These are phyloP conservation scores for Thinocorus orbignyianus DNA, from an alignment of 2,113 vertebrate species.

Conservation along the genomic window DNA sequence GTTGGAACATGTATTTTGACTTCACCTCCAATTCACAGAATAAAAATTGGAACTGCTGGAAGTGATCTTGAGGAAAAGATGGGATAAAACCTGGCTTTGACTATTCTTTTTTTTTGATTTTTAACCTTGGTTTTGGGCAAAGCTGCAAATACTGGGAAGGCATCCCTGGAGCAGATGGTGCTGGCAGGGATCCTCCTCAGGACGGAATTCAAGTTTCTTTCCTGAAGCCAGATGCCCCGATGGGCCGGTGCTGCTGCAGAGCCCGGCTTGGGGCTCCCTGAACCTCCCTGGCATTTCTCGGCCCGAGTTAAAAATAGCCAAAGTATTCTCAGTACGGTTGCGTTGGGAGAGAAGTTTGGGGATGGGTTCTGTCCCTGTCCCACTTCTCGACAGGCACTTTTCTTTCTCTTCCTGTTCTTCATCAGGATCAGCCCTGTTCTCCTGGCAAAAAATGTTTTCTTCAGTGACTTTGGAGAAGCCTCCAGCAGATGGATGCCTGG, in stretches of 20 bases:
- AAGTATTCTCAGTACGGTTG: accelerated
- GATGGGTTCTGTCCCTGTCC: not conserved
- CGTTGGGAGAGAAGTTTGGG: not conserved
- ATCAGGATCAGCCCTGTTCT: not conserved
- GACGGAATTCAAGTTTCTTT: not conserved
- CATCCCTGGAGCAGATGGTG: constrained; percentile 49
- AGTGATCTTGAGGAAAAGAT: not conserved
- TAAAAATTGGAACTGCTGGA: not conserved
- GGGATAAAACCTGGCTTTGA: not conserved
- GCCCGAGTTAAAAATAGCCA: not conserved
- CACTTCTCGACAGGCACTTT: accelerated
- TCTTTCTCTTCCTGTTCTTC: not conserved
- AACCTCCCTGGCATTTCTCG: not conserved
- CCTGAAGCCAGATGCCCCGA: not conserved
- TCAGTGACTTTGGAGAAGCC: not conserved
- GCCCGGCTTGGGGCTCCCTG: not conserved
- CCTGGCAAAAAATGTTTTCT: not conserved
- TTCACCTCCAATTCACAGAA: not conserved
- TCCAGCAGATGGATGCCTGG: not conserved
- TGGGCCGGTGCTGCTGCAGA: not conserved
- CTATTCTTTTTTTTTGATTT: not conserved
- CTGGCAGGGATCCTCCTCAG: not conserved
- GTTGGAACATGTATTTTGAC: not conserved
- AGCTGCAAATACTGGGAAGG: not conserved
- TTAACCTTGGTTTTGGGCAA: not conserved